Evolutionary conservation across 2,888 invertebrate species (phyloP).

Genomic region (Mamestra brassicae): DNA sequence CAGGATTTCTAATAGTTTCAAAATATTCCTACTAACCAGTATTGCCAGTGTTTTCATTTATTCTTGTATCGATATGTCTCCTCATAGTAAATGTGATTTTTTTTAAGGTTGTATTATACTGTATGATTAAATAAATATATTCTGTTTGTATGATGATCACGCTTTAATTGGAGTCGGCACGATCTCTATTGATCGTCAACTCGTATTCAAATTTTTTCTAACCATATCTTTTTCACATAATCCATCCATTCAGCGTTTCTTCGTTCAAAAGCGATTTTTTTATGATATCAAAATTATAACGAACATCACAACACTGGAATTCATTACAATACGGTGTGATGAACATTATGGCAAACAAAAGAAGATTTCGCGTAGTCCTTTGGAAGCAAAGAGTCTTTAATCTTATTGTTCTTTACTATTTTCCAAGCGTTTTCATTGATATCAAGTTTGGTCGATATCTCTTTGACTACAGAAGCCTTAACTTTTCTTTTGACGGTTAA

Average conservation of each 20-base stretch:
- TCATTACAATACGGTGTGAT: constrained; percentile 69
- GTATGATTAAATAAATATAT: too few species aligned
- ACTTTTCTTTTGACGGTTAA: constrained; percentile 32
- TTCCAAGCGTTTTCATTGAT: constrained; percentile 68
- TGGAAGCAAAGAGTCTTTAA: constrained; percentile 79
- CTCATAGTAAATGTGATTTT: too few species aligned
- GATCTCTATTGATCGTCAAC: too few species aligned
- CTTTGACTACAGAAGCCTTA: constrained; percentile 37
- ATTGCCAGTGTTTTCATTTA: too few species aligned
- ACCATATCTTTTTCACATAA: not conserved
- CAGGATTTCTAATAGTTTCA: too few species aligned
- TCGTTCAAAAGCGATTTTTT: not conserved
- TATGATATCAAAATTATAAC: not conserved
- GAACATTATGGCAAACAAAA: constrained; percentile 74
- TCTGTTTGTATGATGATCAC: too few species aligned
- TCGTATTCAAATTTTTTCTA: not conserved
- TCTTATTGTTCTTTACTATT: constrained; percentile 82
- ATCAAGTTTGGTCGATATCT: constrained; percentile 63
- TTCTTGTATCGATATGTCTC: too few species aligned
- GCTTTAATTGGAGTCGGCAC: too few species aligned
- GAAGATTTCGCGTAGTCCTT: constrained; percentile 78
- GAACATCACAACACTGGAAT: not conserved
- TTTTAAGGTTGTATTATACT: too few species aligned
- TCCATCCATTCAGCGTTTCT: not conserved
- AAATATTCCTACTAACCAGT: too few species aligned